Conservation (phyloP, 1,140 invertebrate genomes). For the Cydia pomonella region DNA sequence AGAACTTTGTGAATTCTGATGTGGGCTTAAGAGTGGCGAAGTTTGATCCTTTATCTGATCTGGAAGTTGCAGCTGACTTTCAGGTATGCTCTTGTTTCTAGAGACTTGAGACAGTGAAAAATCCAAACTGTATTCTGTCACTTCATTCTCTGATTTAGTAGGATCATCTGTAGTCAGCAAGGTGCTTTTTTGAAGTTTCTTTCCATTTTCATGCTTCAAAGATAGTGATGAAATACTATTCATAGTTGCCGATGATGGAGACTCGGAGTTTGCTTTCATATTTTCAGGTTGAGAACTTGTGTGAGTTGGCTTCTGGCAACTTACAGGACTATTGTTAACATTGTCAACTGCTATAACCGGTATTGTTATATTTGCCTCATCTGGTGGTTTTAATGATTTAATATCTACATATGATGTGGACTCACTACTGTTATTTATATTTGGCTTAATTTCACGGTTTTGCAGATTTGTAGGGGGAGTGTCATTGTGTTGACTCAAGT, state of each 20-base stretch:
- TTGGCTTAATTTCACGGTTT: constrained; percentile 44
- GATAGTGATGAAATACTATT: constrained; percentile 48
- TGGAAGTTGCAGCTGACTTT: constrained; percentile 40
- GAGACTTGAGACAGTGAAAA: constrained; percentile 59
- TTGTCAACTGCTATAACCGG: constrained; percentile 47
- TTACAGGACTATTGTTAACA: neutral
- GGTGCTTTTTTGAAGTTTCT: constrained; percentile 45
- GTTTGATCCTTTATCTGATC: constrained; percentile 46
- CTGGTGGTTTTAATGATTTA: constrained; percentile 59
- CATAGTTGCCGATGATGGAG: constrained; percentile 42
- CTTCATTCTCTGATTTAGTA: constrained; percentile 54
- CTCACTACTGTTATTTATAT: constrained; percentile 64
- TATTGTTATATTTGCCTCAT: constrained; percentile 61
- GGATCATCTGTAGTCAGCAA: constrained; percentile 39
- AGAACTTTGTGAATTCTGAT: constrained; percentile 59
- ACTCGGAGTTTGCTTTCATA: constrained; percentile 43
- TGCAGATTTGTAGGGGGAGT: constrained; percentile 29
- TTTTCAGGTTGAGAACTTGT: constrained; percentile 37
- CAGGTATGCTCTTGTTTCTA: constrained; percentile 44
- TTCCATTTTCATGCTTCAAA: constrained; percentile 44
- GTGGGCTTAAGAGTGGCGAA: constrained; percentile 47
- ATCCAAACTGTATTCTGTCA: constrained; percentile 68
- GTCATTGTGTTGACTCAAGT: neutral
- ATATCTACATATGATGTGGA: constrained; percentile 72
- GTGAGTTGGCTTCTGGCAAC: constrained; percentile 6